These are phyloP conservation scores for Eulimnadia texana DNA, from an alignment of 1,140 invertebrate genomes.

Conservation along the genomic window DNA sequence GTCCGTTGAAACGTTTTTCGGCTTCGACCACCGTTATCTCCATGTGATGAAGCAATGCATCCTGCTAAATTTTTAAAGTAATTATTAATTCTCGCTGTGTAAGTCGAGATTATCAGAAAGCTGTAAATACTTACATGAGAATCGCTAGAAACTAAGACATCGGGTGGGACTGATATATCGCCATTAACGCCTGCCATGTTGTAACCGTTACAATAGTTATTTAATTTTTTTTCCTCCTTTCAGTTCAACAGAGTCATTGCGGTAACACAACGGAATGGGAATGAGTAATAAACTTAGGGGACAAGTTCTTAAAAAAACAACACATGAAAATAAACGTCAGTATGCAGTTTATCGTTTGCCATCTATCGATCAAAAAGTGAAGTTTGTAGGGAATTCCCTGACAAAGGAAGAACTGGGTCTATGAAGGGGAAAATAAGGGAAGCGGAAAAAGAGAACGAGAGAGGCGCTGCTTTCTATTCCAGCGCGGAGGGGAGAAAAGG, in stretches of 20 bases:
- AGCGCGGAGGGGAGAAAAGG: no score
- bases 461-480: no score
- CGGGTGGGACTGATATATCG: no score
- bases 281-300: neutral
- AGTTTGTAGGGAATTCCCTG: no score
- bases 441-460: no score
- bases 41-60: slow-evolving; percentile 54
- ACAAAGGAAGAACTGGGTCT: no score
- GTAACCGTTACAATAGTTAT: no score
- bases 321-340: neutral
- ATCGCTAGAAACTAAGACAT: no score
- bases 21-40: slow-evolving; percentile 67
- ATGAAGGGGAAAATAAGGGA: no score
- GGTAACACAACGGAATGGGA: neutral
- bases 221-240: no score
- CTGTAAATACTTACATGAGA: neutral
- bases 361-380: no score
- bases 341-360: neutral
- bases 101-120: neutral
- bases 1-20: slow-evolving; percentile 62
- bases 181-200: no score
- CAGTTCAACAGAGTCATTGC: neutral
- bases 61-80: slow-evolving; percentile 34
- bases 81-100: neutral
- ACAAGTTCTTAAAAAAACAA: neutral